phyloP scores from a whole-genome alignment of 2,888 invertebrate species.

The Frankliniella intonsa region DNA sequence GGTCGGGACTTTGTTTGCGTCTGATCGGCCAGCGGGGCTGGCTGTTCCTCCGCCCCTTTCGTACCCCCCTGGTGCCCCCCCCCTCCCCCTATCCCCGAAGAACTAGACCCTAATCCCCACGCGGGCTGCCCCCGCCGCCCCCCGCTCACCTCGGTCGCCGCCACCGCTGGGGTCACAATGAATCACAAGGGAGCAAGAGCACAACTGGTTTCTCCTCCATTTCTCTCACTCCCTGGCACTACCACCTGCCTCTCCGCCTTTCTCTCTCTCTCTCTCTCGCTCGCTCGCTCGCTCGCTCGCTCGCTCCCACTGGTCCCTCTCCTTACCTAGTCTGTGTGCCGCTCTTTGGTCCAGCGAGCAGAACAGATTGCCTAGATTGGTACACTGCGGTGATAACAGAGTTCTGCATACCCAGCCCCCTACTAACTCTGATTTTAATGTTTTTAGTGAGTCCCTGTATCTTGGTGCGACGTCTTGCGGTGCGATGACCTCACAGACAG shows the following conservation, averaged over 20 bases:
- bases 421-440: too few relatives aligned
- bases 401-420: background rate
- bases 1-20: background rate
- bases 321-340: background rate
- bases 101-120: background rate
- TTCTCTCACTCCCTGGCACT: too few relatives aligned
- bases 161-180: background rate
- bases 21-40: background rate
- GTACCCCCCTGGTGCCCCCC: background rate
- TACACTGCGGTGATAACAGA: background rate
- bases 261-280: too few relatives aligned
- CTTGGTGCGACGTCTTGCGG: too few relatives aligned
- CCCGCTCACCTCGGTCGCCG: background rate
- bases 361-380: background rate
- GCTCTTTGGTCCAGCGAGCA: background rate
- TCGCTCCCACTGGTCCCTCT: background rate
- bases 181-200: background rate
- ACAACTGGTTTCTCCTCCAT: too few relatives aligned
- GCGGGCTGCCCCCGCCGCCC: too few relatives aligned
- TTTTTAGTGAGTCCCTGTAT: too few relatives aligned
- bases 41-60: too few relatives aligned
- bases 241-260: too few relatives aligned
- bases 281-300: too few relatives aligned
- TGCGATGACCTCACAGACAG: too few relatives aligned
- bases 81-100: background rate